These are phyloP conservation scores for Lepidocyrtoides sp. DNA, from an alignment of 2,888 invertebrate species.

Conservation along the genomic window DNA sequence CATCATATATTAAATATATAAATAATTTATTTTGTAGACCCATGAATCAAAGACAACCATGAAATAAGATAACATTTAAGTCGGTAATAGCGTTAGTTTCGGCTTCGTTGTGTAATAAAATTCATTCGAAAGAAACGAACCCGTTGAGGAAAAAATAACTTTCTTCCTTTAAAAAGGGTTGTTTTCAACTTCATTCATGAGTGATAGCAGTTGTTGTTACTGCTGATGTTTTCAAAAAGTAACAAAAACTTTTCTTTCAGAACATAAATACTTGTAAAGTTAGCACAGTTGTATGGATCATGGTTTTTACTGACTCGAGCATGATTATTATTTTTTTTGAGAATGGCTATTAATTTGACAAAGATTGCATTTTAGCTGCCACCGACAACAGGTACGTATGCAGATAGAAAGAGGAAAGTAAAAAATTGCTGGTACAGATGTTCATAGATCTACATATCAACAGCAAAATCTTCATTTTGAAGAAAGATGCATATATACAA, in stretches of 20 bases:
- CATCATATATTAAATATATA: no score
- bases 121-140: conserved; percentile 51
- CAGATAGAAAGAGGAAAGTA: not conserved
- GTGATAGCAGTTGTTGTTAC: not conserved
- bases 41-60: conserved; percentile 40
- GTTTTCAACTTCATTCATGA: not conserved
- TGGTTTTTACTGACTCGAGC: not conserved
- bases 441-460: no score
- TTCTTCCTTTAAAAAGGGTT: not conserved
- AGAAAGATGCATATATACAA: not conserved
- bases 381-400: no score
- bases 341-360: not conserved
- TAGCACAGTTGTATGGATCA: not conserved
- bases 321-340: not conserved
- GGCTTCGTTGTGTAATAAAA: conserved; percentile 8
- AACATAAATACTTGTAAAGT: not conserved
- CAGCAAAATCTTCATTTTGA: not conserved
- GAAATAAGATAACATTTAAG: conserved; percentile 20
- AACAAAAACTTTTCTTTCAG: not conserved
- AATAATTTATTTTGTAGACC: conserved; percentile 4
- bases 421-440: no score
- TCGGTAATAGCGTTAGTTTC: conserved; percentile 41
- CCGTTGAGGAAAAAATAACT: not conserved
- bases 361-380: not conserved
- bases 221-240: conserved; percentile 13